These are phyloP conservation scores for Ostrea edulis DNA, from an alignment of 1,140 invertebrate genomes.

Conservation along the genomic window DNA sequence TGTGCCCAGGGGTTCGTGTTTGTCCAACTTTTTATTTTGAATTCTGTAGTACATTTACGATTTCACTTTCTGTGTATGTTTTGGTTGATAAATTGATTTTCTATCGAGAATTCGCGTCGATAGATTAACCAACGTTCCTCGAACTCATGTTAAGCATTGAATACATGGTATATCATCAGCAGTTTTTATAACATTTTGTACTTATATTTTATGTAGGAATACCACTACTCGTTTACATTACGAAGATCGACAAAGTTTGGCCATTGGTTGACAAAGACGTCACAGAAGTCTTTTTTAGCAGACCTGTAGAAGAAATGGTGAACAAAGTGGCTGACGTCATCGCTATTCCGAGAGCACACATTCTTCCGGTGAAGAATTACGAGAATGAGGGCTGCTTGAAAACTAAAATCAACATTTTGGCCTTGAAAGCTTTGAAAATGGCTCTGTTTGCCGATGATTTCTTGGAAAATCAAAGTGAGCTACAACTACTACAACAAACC, in stretches of 20 bases:
- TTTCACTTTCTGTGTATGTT: no score
- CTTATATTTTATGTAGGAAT: neutral
- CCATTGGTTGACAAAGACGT: constrained; percentile 46
- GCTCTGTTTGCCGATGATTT: constrained; percentile 58
- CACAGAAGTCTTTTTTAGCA: constrained; percentile 47
- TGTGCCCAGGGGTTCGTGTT: no score
- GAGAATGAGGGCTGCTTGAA: constrained; percentile 55
- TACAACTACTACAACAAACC: neutral
- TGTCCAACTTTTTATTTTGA: no score
- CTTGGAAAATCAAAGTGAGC: constrained; percentile 42
- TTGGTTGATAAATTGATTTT: no score
- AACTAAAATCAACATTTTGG: constrained; percentile 48
- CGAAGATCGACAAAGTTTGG: constrained; percentile 54
- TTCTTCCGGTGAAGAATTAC: constrained; percentile 60
- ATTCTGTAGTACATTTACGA: no score
- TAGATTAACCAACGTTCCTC: no score
- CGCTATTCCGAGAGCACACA: constrained; percentile 56
- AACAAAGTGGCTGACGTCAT: constrained; percentile 52
- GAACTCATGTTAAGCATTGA: no score
- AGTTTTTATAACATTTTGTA: no score
- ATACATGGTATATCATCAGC: no score
- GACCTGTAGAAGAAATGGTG: constrained; percentile 44
- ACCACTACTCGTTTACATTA: constrained; percentile 48
- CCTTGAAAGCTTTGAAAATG: constrained; percentile 48
- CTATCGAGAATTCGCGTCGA: no score